Base-by-base conservation (phyloP, 92 coral and sea anemone genomes). In the Galaxea fascicularis region DNA sequence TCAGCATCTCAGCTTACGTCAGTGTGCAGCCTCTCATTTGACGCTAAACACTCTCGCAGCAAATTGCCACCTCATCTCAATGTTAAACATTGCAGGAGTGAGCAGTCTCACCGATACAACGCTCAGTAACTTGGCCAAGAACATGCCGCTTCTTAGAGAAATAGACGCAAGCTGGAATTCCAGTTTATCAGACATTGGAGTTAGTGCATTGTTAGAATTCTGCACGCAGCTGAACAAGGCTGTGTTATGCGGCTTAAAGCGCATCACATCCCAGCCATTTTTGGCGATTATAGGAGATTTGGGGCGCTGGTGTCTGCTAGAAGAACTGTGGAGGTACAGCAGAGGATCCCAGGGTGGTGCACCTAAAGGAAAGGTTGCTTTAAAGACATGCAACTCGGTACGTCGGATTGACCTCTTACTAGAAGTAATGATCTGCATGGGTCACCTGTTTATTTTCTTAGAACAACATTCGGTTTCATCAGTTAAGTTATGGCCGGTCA, bases 91-190 rank as follows among this genome's bases (percentile, higher is more conserved):
- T n/a, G 92, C 95, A 11, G 95, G 98, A 16, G 76, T 94, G 31
- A 79, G 80, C 51, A 80, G 78, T 5, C 63, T 94, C 17, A 79
- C 92, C 41, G 98, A 94, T 35, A 57, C 71, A 10, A 71, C 85
- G 53, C 89, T 94, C 13, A n/a, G 63, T 22, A 65, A 85, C 86
- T 46, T 94, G 74, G 95, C 92, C 12, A 45, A 85, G 73, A 84
- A 77, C 76, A 85, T 94, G 86, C 92, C 93, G n/a, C 71, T 75
- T 39, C 89, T 94, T 24, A 73, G 64, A 45, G 91, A 86, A 27
- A 80, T 94, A 74, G 98, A 94, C 74, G 64, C 86, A 41, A 94
- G 98, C 63, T 94, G 98, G 98, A 94, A 94, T 84, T 81, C 90
- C 14, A 73, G 79, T 79, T 46, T 94, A 71, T 82, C 95, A 16